Percentiles rank a stretch among this genome's conserved stretches.
These are phyloP conservation scores for Darevskia mixta DNA, from an alignment of 2,797 vertebrate genomes.

Conservation along the genomic window DNA sequence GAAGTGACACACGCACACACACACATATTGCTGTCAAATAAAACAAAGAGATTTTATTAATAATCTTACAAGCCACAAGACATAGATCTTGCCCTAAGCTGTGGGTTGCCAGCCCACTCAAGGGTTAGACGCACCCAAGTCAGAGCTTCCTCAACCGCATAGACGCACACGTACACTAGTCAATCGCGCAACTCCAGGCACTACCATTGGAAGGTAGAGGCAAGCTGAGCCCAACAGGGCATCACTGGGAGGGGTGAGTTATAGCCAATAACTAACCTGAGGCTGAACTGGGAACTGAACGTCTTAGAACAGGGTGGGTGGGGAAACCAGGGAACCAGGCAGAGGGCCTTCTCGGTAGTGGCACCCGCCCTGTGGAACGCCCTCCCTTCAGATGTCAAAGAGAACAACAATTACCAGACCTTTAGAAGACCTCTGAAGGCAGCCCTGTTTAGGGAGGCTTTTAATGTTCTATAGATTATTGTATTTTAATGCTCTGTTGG, in stretches of 20 bases:
- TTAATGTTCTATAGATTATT: no score
- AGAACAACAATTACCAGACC: no score
- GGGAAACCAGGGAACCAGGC: no score
- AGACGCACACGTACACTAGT: neutral
- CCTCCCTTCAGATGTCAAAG: no score
- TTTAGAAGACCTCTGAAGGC: no score
- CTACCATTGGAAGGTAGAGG: neutral
- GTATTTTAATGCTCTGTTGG: no score
- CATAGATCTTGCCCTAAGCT: slow-evolving; percentile 13
- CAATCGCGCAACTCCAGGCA: neutral
- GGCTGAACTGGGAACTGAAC: neutral
- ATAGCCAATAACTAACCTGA: neutral
- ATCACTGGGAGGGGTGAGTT: neutral
- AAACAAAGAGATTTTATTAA: slow-evolving; percentile 26
- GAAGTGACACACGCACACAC: no score
- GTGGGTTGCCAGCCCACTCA: neutral
- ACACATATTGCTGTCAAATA: neutral
- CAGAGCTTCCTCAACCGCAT: neutral
- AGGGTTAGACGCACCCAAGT: no score
- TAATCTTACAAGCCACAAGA: slow-evolving; percentile 16
- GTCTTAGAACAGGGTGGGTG: neutral
- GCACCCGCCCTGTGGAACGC: no score
- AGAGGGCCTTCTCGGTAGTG: no score
- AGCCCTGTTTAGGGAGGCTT: no score
- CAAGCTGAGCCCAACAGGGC: neutral